phyloP scores from a whole-genome alignment of 37 sponge, comb jelly and placozoan genomes.

The Sycon ciliatum region DNA sequence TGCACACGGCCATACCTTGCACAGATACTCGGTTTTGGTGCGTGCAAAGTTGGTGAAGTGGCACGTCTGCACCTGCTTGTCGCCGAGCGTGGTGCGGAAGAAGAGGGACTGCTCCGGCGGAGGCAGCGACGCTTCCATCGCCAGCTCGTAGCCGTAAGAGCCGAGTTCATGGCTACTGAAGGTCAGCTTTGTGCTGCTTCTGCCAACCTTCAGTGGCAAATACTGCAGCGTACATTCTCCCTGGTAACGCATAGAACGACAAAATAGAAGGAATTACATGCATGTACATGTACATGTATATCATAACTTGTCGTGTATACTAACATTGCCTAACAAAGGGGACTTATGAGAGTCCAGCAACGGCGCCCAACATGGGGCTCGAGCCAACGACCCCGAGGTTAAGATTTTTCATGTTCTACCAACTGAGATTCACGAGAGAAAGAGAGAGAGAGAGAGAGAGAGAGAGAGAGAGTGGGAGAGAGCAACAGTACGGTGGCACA shows the following conservation, averaged over 20 bases:
- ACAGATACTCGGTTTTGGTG: conserved; percentile 77
- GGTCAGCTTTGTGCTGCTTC: conserved; percentile 56
- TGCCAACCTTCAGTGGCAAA: conserved; percentile 84
- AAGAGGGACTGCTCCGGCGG: conserved; percentile 73
- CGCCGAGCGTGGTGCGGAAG: conserved; percentile 72
- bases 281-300: too few relatives aligned
- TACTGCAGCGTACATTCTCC: conserved; percentile 88
- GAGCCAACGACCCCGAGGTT: too few relatives aligned
- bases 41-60: conserved; percentile 71
- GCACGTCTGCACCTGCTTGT: conserved; percentile 54
- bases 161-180: conserved; percentile 75
- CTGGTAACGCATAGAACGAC: conserved; percentile 19
- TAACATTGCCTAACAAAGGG: too few relatives aligned
- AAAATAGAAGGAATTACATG: not conserved
- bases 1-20: conserved; percentile 67
- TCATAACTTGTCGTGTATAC: too few relatives aligned
- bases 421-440: too few relatives aligned
- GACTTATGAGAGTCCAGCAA: too few relatives aligned
- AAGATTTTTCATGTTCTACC: too few relatives aligned
- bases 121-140: conserved; percentile 59
- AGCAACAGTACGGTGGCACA: too few relatives aligned
- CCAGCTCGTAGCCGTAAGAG: conserved; percentile 84
- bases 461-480: too few relatives aligned
- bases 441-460: too few relatives aligned
- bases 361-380: too few relatives aligned